Evolutionary conservation across 2,113 vertebrate species (phyloP), one percentile per base, ranked within the genome.

Genomic region (Chaetodon auriga): DNA sequence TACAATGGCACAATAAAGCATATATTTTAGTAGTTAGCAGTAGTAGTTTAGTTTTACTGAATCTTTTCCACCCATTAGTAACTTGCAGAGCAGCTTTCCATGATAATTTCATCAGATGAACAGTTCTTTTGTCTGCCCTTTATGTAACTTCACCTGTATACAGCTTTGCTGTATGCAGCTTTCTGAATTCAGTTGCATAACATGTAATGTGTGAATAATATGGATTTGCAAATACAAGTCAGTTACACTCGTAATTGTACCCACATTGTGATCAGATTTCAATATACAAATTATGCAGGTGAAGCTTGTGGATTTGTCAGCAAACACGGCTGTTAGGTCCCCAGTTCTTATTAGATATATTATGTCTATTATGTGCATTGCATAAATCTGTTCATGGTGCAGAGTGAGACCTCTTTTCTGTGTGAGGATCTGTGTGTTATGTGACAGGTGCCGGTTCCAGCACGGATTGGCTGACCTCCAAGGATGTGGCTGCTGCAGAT

Each of bases 51-150:
- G 30, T 54, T 54, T 69, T 61, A 21, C 6, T n/a, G n/a, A 69
- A 57, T 77, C 38, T 77, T 55, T 43, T 65, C 16, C 62, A 15
- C 46, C 30, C 63, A 69, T 79, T 60, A 54, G 5, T 54, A 30
- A 6, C 18, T 48, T 43, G 7, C 43, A 57, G 5, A 64, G 35
- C 36, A 62, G 5, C 41, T 41, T 8, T 80, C 14, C 18, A 49
- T 21, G 25, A 48, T 25, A 43, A 43, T 45, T 21, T 54, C 7
- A 63, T 68, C 25, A 15, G n/a, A 1, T 45, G 7, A 14, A n/a
- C 23, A 36, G 55, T 61, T 61, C 6, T 18, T 35, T 72, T 30
- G 41, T 23, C 55, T 58, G 54, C 12, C 30, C 23, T 12, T 45
- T 16, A 15, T 62, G 30, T 63, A 63, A 64, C 60, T 7, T 43